phyloP scores from a whole-genome alignment of 2,888 invertebrate species.

The Ochropleura leucogaster region DNA sequence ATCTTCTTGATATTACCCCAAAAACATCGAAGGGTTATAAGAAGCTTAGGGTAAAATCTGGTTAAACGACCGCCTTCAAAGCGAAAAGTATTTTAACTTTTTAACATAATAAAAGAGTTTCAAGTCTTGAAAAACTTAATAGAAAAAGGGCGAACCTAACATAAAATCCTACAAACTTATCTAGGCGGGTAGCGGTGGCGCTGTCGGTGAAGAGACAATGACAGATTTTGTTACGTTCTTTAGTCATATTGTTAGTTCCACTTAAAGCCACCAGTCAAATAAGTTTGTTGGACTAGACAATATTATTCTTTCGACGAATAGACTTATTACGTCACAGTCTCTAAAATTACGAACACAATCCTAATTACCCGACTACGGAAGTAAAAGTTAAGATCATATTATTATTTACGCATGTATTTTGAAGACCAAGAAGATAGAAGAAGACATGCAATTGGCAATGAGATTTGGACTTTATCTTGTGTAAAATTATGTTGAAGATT shows the following conservation, averaged over 20 bases:
- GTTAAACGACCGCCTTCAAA: constrained; percentile 13
- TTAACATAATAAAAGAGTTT: constrained; percentile 42
- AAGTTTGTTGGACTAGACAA: constrained; percentile 12
- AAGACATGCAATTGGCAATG: background rate
- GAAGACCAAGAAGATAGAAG: background rate
- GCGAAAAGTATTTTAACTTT: constrained; percentile 33
- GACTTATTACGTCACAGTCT: constrained; percentile 36
- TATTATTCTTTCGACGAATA: constrained; percentile 25
- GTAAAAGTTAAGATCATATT: background rate
- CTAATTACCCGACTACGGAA: constrained; percentile 43
- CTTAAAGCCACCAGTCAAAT: background rate
- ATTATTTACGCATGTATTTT: background rate
- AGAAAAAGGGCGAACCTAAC: constrained; percentile 34
- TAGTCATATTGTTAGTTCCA: background rate
- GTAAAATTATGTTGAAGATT: background rate
- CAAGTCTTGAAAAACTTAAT: constrained; percentile 36
- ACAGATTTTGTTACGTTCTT: background rate
- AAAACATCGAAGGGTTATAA: background rate
- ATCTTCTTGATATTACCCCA: constrained; percentile 15
- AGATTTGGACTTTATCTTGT: constrained; percentile 7
- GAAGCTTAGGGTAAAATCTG: background rate
- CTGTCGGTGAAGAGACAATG: background rate
- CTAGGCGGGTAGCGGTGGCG: background rate
- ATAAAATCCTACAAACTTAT: constrained; percentile 4
- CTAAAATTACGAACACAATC: constrained; percentile 45